Evolutionary conservation across 2,888 invertebrate species (phyloP).

Genomic region (Candidula unifasciata): DNA sequence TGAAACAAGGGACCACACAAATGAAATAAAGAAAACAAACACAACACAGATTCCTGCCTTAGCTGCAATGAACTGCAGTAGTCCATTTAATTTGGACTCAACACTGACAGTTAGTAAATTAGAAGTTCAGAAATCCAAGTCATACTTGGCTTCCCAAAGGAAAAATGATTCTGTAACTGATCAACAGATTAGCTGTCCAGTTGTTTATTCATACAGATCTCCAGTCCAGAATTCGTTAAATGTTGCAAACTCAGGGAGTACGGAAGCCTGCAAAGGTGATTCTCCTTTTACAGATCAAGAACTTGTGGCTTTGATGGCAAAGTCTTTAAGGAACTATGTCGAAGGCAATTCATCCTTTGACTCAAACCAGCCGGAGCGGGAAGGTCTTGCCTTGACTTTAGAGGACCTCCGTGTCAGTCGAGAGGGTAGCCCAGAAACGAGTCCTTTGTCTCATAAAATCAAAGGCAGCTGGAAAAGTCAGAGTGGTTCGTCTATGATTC

Average conservation of each 20-base stretch:
- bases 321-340: constrained; percentile 39
- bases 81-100: constrained; percentile 41
- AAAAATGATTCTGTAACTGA: background rate
- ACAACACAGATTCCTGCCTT: background rate
- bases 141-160: constrained; percentile 36
- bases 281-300: constrained; percentile 52
- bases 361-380: constrained; percentile 32
- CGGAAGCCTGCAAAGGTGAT: background rate
- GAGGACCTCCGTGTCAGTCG: constrained; percentile 37
- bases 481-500: constrained; percentile 44
- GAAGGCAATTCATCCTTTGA: constrained; percentile 11
- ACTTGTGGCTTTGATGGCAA: constrained; percentile 45
- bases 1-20: background rate
- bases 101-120: constrained; percentile 50
- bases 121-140: constrained; percentile 17
- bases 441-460: background rate
- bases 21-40: constrained; percentile 1
- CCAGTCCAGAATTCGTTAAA: background rate
- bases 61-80: constrained; percentile 4
- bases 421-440: constrained; percentile 23
- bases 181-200: background rate
- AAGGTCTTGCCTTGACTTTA: constrained; percentile 48
- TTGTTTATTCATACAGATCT: background rate
- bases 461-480: constrained; percentile 2
- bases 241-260: background rate